Base-by-base conservation (phyloP, 2,113 vertebrate genomes). In the Gavia stellata region DNA sequence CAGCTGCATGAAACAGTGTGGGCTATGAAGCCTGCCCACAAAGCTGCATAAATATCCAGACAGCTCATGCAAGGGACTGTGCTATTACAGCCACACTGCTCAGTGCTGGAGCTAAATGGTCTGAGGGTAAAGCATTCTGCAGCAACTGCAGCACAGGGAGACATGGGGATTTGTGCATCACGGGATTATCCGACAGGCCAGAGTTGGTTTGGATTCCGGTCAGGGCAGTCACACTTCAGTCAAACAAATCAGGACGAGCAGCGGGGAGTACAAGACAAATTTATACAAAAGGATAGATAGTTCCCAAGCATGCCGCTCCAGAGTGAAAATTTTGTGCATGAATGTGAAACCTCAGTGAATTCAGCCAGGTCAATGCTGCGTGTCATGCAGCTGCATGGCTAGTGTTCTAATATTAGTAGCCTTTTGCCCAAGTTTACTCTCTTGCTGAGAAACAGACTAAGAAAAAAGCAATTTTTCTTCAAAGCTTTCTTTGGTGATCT, bases 121-220 rank as follows among this genome's bases (percentile, higher is more conserved):
- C 26, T 4, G 44, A 31, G 23, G 19, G 38, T 5, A 11, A 23
- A 45, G n/a, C 38, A 7, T 12, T 7, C 67, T 93, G 67, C 55
- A 50, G 73, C 45, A 19, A 31, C 56, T 56, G 81, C n/a, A 28
- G 58, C 33, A 3, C 13, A 17, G 38, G 49, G n/a, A 42, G 25
- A 21, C 0, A 0, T 2, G 16, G 68, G 42, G 36, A 11, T 29
- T 9, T 20, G 34, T 20, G 49, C 67, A 18, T 38, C n/a, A 1
- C 0, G 6, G 56, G 62, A 34, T 70, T 38, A 16, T 45, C 88
- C 81, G 61, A 0, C 18, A 24, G 2, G 1, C 40, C n/a, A 20
- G 62, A 8, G 31, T 1, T 34, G 28, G 11, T n/a, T 6, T 82
- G 75, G 82, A 8, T 12, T 31, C 79, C 17, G n/a, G 10, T 8